Evolutionary conservation across 2,113 vertebrate genomes (phyloP).

Genomic region (Camelus bactrianus): DNA sequence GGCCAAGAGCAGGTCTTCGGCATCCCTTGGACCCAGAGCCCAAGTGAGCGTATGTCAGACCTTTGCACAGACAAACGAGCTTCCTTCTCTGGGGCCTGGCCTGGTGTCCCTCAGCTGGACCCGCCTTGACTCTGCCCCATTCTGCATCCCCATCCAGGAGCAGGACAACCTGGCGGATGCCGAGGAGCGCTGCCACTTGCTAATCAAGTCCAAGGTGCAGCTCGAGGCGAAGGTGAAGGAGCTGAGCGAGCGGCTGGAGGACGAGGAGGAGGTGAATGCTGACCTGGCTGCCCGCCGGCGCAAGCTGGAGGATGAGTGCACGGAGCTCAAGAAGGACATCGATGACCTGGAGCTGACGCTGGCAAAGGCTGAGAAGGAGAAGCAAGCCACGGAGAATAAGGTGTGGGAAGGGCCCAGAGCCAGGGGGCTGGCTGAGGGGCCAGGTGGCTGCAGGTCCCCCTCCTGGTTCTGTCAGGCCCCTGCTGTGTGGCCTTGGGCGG

Average conservation of each 20-base stretch:
- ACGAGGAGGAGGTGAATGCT: conserved; percentile 94
- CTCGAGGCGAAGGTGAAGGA: conserved; percentile 96
- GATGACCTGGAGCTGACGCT: conserved; percentile 96
- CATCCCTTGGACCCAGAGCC: background rate
- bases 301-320: conserved; percentile 95
- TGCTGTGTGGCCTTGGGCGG: background rate
- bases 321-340: conserved; percentile 96
- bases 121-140: background rate
- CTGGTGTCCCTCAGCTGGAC: background rate
- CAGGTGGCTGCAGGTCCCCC: background rate
- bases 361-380: conserved; percentile 97
- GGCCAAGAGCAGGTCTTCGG: background rate
- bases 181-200: conserved; percentile 95
- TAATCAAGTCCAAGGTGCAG: conserved; percentile 97
- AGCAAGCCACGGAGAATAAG: conserved; percentile 97
- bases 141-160: conserved; percentile 86
- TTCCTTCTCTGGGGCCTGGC: background rate
- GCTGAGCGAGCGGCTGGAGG: conserved; percentile 93
- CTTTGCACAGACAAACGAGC: background rate
- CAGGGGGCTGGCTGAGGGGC: background rate
- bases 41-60: background rate
- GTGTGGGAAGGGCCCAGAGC: conserved; percentile 76
- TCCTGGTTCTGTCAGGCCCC: background rate
- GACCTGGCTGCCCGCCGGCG: conserved; percentile 92
- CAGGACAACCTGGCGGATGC: conserved; percentile 97